A percentile compares a stretch with the other conserved stretches of the same genome.
phyloP scores from a whole-genome alignment of 2,797 vertebrate species.

The Falco concolor region DNA sequence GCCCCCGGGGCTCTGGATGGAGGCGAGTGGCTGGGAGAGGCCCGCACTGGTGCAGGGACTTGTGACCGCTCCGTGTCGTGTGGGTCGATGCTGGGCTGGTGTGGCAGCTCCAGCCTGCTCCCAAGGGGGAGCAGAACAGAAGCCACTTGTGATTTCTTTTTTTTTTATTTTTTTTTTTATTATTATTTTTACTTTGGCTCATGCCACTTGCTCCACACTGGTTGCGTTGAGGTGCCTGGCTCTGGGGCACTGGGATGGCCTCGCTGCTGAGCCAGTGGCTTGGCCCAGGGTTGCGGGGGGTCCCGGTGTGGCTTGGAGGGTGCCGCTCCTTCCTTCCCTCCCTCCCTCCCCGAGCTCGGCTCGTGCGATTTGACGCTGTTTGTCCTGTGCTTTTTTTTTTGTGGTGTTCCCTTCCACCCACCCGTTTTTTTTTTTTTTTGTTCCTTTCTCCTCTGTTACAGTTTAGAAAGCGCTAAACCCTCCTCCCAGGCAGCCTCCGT shows the following conservation, averaged over 20 bases:
- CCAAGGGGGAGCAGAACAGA: background rate
- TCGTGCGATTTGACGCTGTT: slow-evolving; percentile 11
- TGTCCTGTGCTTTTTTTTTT: slow-evolving; percentile 61
- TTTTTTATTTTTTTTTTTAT: too few relatives aligned
- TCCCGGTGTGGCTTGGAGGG: background rate
- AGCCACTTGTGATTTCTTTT: background rate
- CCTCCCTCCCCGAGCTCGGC: background rate
- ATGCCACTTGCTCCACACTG: background rate
- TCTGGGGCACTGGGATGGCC: background rate
- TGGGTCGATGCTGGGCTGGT: background rate
- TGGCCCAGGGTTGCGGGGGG: background rate
- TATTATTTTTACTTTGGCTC: too few relatives aligned
- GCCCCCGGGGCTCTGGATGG: background rate
- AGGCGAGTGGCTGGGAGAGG: background rate
- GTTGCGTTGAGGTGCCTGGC: background rate
- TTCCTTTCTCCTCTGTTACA: slow-evolving; percentile 85
- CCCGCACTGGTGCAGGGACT: background rate
- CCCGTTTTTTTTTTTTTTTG: slow-evolving; percentile 71
- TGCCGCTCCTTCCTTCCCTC: background rate
- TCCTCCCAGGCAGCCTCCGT: slow-evolving; percentile 87
- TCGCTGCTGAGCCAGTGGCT: background rate
- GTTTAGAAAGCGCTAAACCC: slow-evolving; percentile 99
- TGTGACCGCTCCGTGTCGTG: background rate
- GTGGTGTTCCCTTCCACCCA: slow-evolving; percentile 76
- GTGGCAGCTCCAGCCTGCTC: background rate